A percentile compares a stretch with the other conserved stretches of the same genome.
These are phyloP conservation scores for Centroberyx gerrardi DNA, from an alignment of 2,797 vertebrate genomes.

Conservation along the genomic window DNA sequence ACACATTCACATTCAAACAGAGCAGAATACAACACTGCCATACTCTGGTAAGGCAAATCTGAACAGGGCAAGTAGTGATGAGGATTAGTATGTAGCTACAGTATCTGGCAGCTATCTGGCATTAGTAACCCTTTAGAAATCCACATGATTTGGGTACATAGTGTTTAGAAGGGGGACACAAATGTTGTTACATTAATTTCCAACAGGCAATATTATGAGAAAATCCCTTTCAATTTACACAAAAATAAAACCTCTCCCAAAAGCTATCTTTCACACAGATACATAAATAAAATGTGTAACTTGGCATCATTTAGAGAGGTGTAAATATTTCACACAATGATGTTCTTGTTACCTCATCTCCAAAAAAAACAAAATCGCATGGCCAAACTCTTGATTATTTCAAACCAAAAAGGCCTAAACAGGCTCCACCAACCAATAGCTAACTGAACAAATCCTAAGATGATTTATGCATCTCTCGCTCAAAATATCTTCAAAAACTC, in stretches of 20 bases:
- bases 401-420: no score
- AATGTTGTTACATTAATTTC: slow-evolving; percentile 56
- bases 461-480: slow-evolving; percentile 5
- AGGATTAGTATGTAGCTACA: slow-evolving; percentile 60
- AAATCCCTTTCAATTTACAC: slow-evolving; percentile 63
- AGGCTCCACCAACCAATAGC: not conserved
- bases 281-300: slow-evolving; percentile 64
- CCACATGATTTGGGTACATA: slow-evolving; percentile 25
- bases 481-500: slow-evolving; percentile 34
- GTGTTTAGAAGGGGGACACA: slow-evolving; percentile 50
- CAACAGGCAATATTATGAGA: slow-evolving; percentile 50
- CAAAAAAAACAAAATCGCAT: not conserved
- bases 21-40: slow-evolving; percentile 66
- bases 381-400: slow-evolving; percentile 1
- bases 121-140: slow-evolving; percentile 50
- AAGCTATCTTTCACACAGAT: slow-evolving; percentile 37
- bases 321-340: slow-evolving; percentile 25
- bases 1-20: slow-evolving; percentile 63
- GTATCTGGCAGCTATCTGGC: slow-evolving; percentile 69
- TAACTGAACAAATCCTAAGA: slow-evolving; percentile 23
- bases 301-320: slow-evolving; percentile 63
- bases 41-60: slow-evolving; percentile 81
- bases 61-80: slow-evolving; percentile 66
- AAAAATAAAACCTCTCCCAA: slow-evolving; percentile 40
- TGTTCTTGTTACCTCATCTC: slow-evolving; percentile 20